These are phyloP conservation scores for Protobothrops flavoviridis DNA, from an alignment of 2,113 vertebrate genomes.

Conservation along the genomic window DNA sequence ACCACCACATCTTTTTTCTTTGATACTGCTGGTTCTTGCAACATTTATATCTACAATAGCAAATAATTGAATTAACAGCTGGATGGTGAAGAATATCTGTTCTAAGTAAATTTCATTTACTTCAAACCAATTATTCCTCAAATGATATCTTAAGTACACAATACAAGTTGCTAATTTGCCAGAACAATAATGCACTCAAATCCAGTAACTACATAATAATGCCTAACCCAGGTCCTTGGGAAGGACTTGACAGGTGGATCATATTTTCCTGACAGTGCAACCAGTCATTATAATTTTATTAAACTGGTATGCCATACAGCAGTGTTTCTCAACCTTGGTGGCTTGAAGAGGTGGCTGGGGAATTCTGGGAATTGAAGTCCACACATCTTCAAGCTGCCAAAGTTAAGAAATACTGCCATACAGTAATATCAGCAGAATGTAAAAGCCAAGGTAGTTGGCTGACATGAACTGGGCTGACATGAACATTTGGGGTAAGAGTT, in stretches of 20 bases:
- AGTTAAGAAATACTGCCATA: background rate
- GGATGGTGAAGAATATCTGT: background rate
- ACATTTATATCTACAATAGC: constrained; percentile 86
- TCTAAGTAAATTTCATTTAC: background rate
- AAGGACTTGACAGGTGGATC: background rate
- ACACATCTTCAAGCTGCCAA: background rate
- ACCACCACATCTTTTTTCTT: constrained; percentile 92
- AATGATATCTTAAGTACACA: background rate
- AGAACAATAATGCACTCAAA: background rate
- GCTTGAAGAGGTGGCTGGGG: background rate
- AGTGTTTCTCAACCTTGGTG: background rate
- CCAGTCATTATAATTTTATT: background rate
- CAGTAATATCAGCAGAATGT: background rate
- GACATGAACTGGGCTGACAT: background rate
- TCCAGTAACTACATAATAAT: background rate
- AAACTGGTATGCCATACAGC: background rate
- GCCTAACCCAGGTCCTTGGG: background rate
- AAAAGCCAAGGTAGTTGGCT: background rate
- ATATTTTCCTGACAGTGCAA: background rate
- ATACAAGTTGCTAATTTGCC: background rate
- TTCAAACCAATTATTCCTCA: background rate
- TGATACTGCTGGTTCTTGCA: constrained; percentile 88
- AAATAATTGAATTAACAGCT: constrained; percentile 44
- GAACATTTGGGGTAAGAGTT: background rate
- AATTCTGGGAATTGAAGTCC: background rate